phyloP scores from a whole-genome alignment of 2,797 vertebrate species.

The Mallotus villosus region DNA sequence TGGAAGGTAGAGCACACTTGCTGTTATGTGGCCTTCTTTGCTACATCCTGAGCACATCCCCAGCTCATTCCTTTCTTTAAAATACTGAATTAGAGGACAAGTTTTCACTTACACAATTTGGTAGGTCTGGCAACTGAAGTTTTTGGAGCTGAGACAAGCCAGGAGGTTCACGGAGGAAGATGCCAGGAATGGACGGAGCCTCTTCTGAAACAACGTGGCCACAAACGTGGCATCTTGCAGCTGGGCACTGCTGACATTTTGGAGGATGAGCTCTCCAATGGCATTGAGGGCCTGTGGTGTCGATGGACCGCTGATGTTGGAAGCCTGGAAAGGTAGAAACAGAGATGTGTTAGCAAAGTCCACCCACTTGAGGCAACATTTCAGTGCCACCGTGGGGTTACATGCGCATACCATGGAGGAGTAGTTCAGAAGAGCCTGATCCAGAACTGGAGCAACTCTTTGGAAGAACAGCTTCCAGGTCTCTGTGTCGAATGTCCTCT shows the following conservation, averaged over 20 bases:
- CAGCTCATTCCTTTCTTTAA: too few relatives aligned
- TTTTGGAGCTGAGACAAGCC: conserved; percentile 43
- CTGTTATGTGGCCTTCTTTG: too few relatives aligned
- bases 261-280: conserved; percentile 45
- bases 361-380: conserved; percentile 20
- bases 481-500: too few relatives aligned
- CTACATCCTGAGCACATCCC: too few relatives aligned
- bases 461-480: too few relatives aligned
- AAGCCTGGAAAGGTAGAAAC: conserved; percentile 20
- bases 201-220: conserved; percentile 40
- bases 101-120: conserved; percentile 48
- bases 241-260: conserved; percentile 39
- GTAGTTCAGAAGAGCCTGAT: too few relatives aligned
- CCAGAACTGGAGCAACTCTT: too few relatives aligned
- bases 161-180: conserved; percentile 49
- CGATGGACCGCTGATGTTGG: conserved; percentile 13
- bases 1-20: too few relatives aligned
- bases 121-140: conserved; percentile 55
- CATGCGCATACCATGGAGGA: too few relatives aligned
- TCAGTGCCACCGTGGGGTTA: conserved; percentile 17
- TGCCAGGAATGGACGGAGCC: conserved; percentile 44
- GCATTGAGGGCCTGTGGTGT: conserved; percentile 47
- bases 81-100: background rate
- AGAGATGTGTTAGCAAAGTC: background rate
- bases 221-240: conserved; percentile 35